These are phyloP conservation scores for Hydropsyche betteni DNA, from an alignment of 2,888 invertebrate genomes.

Conservation along the genomic window DNA sequence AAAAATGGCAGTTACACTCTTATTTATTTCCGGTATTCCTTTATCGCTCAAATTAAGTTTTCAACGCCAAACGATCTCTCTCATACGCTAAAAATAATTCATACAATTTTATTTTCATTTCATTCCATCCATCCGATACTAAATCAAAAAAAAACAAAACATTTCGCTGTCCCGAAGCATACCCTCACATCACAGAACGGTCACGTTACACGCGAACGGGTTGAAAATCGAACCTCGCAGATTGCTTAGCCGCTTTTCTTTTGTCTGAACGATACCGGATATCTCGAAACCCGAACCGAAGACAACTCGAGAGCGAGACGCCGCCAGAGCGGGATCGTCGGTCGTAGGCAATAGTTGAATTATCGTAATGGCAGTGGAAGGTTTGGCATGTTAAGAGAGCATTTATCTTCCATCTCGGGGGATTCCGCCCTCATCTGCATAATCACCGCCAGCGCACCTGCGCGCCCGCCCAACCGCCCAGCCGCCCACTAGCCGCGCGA, in stretches of 20 bases:
- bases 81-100: too few species aligned
- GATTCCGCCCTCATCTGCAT: constrained; percentile 44
- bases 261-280: neutral
- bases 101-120: too few species aligned
- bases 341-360: constrained; percentile 45
- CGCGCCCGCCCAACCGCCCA: constrained; percentile 17
- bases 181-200: too few species aligned
- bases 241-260: neutral
- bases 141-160: too few species aligned
- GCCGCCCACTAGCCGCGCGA: constrained; percentile 22
- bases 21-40: too few species aligned
- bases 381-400: constrained; percentile 48
- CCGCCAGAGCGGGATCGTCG: neutral
- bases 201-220: neutral
- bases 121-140: too few species aligned
- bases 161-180: too few species aligned
- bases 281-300: too few species aligned
- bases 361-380: constrained; percentile 45
- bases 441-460: constrained; percentile 47
- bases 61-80: too few species aligned
- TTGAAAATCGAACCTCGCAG: constrained; percentile 8
- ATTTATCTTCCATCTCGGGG: constrained; percentile 46
- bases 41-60: too few species aligned
- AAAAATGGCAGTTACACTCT: too few species aligned
- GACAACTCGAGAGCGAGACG: neutral